Evolutionary conservation across 2,888 invertebrate genomes (phyloP).

Genomic region (Drosophila greeni): DNA sequence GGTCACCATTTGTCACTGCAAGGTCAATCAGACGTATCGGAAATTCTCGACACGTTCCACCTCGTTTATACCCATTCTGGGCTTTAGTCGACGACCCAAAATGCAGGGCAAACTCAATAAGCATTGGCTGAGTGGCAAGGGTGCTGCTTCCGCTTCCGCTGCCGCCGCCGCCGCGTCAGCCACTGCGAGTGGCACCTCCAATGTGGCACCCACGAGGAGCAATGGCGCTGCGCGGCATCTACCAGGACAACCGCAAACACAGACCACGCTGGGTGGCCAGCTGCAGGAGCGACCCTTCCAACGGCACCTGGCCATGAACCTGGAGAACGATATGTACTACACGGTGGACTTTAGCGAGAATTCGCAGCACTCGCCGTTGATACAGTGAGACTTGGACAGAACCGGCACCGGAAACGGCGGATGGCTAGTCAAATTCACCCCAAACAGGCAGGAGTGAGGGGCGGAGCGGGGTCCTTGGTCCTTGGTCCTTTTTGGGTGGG

Average conservation of each 20-base stretch:
- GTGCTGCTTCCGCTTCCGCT: constrained; percentile 49
- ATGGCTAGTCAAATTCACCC: constrained; percentile 76
- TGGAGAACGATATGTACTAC: constrained; percentile 87
- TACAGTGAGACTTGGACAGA: constrained; percentile 81
- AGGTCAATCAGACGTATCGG: constrained; percentile 87
- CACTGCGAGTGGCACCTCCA: constrained; percentile 31
- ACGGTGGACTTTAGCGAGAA: constrained; percentile 87
- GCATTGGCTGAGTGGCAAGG: constrained; percentile 83
- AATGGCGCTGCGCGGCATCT: constrained; percentile 52
- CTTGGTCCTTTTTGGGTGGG: constrained; percentile 5
- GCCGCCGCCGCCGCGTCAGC: not conserved
- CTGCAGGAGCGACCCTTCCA: constrained; percentile 79
- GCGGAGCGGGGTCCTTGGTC: not conserved
- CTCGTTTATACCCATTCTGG: constrained; percentile 80
- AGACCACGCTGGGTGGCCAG: constrained; percentile 68
- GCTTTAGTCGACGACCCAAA: constrained; percentile 77
- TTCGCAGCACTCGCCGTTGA: constrained; percentile 86
- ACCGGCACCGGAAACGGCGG: constrained; percentile 49
- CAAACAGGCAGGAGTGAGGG: constrained; percentile 27
- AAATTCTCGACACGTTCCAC: constrained; percentile 82
- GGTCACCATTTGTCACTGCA: constrained; percentile 89
- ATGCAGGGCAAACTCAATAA: constrained; percentile 76
- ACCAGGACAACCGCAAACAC: constrained; percentile 51
- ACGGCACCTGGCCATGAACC: constrained; percentile 81
- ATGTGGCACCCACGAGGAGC: constrained; percentile 35